Evolutionary conservation across 2,888 invertebrate species (phyloP).

Genomic region (Drosophila differens): DNA sequence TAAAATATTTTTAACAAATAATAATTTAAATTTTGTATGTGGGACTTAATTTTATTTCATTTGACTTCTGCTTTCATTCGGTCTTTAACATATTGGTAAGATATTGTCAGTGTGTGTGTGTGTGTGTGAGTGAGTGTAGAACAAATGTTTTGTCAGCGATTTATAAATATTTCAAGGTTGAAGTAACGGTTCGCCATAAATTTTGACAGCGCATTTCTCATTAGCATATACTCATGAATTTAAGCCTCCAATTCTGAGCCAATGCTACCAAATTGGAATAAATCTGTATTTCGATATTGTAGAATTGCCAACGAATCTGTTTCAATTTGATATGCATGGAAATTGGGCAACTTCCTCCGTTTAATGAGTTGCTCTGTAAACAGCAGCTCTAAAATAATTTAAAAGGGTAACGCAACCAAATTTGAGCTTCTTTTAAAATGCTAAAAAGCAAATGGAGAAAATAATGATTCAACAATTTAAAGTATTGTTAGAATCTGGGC

Average conservation of each 20-base stretch:
- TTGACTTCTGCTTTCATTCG: neutral
- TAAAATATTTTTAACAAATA: neutral
- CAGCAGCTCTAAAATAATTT: neutral
- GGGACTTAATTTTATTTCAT: conserved; percentile 1
- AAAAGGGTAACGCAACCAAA: conserved; percentile 8
- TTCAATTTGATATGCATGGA: conserved; percentile 10
- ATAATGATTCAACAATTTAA: neutral
- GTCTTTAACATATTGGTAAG: neutral
- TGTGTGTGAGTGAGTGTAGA: neutral
- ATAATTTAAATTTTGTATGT: neutral
- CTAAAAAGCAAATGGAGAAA: neutral
- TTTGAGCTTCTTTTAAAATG: neutral
- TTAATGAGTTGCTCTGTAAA: conserved; percentile 5
- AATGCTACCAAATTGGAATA: conserved; percentile 15
- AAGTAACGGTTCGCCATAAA: neutral
- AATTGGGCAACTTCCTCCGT: conserved; percentile 20
- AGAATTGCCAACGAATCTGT: conserved; percentile 12
- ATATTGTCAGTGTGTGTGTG: neutral
- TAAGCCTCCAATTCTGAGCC: conserved; percentile 17
- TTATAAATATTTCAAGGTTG: neutral
- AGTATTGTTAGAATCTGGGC: neutral
- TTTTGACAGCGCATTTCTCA: neutral
- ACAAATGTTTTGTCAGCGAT: neutral
- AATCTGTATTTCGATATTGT: conserved; percentile 5
- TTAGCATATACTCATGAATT: conserved; percentile 3